Evolutionary conservation across 2,888 invertebrate species (phyloP).

Genomic region (Drosophila differens): DNA sequence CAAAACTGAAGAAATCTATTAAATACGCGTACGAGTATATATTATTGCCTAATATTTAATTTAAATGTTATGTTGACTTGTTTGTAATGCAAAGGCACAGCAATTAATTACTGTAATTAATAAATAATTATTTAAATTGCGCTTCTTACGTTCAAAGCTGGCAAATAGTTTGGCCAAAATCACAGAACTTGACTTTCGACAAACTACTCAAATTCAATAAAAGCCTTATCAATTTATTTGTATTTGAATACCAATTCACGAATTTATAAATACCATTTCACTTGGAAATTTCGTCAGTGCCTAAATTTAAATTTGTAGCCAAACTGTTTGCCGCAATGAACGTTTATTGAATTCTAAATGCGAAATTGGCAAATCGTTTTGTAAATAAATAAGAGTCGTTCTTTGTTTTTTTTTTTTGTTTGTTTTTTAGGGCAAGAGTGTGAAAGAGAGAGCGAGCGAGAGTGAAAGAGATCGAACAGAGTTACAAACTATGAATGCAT

Average conservation of each 20-base stretch:
- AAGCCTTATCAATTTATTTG: background rate
- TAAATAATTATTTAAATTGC: conserved; percentile 25
- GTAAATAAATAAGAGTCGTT: conserved; percentile 43
- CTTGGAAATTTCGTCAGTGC: background rate
- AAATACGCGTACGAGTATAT: conserved; percentile 37
- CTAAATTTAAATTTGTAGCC: conserved; percentile 1
- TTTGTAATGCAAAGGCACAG: conserved; percentile 79
- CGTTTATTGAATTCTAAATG: conserved; percentile 46
- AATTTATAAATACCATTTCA: background rate
- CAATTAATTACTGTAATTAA: conserved; percentile 55
- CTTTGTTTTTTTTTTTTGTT: conserved; percentile 10
- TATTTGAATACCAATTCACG: background rate
- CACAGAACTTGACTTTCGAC: background rate
- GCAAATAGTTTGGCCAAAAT: conserved; percentile 1
- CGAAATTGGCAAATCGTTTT: conserved; percentile 54
- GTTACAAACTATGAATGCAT: conserved; percentile 52
- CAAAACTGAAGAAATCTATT: conserved; percentile 10
- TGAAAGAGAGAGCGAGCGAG: background rate
- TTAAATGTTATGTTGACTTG: conserved; percentile 83
- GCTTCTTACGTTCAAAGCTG: conserved; percentile 4
- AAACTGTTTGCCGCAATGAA: conserved; percentile 17
- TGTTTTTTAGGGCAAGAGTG: conserved; percentile 15
- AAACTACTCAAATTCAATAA: background rate
- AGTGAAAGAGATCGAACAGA: conserved; percentile 5
- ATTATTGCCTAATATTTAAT: conserved; percentile 70